Conservation (phyloP, 2,113 vertebrate genomes). For the Bufo bufo region DNA sequence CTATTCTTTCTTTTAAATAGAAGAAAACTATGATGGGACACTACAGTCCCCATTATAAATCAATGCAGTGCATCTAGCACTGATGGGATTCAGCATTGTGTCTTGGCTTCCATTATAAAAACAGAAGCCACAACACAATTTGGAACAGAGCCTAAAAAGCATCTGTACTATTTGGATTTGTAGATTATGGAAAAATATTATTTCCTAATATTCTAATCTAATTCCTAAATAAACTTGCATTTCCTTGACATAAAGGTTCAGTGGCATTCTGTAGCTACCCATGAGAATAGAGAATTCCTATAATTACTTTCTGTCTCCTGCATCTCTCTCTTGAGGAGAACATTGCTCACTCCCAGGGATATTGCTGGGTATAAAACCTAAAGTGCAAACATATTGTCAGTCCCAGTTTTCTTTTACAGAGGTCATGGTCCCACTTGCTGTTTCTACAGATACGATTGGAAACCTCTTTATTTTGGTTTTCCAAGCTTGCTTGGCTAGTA, state of each 20-base stretch:
- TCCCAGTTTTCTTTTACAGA: background rate
- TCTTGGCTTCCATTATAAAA: background rate
- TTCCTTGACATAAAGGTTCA: background rate
- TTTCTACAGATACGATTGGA: constrained; percentile 65
- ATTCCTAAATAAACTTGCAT: background rate
- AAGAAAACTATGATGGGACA: no score
- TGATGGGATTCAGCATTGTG: background rate
- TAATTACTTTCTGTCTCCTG: background rate
- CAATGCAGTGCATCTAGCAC: background rate
- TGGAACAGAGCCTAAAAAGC: background rate
- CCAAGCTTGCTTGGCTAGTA: constrained; percentile 64
- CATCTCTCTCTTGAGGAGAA: background rate
- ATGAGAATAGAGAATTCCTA: constrained; percentile 8
- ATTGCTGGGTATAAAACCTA: background rate
- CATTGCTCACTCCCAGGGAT: background rate
- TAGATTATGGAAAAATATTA: background rate
- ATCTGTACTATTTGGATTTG: background rate
- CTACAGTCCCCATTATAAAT: no score
- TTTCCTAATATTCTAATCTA: background rate
- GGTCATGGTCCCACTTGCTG: constrained; percentile 40
- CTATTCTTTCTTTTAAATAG: no score
- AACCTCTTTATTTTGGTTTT: constrained; percentile 74
- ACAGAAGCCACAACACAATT: background rate
- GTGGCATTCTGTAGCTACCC: background rate
- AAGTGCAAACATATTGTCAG: background rate